phyloP scores from a whole-genome alignment of 2,113 vertebrate genomes.

The Lepus americanus region DNA sequence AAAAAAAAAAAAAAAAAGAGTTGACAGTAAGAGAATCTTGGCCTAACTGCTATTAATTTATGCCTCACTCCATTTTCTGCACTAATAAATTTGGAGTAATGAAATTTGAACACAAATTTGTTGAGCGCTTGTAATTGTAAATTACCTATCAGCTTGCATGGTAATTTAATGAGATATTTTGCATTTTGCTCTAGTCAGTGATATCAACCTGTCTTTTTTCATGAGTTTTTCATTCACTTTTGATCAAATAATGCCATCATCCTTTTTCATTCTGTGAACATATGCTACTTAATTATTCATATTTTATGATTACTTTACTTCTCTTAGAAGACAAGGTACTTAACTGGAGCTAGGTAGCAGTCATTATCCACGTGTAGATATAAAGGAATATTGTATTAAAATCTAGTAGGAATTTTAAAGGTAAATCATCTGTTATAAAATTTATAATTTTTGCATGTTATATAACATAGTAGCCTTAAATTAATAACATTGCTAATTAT shows the following conservation, averaged over 20 bases:
- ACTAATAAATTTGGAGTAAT: not conserved
- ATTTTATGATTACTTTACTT: slow-evolving; percentile 37
- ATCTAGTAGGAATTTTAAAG: not conserved
- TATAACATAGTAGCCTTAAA: not conserved
- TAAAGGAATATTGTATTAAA: slow-evolving; percentile 36
- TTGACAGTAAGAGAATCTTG: not conserved
- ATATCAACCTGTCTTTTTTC: not conserved
- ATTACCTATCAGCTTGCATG: not conserved
- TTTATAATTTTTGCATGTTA: not conserved
- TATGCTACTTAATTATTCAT: slow-evolving; percentile 51
- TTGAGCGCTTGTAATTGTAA: not conserved
- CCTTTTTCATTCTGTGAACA: slow-evolving; percentile 36
- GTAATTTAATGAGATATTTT: not conserved
- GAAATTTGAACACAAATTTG: not conserved
- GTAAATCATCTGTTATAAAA: not conserved
- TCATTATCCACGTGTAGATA: not conserved
- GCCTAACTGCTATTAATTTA: not conserved
- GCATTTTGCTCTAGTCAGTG: not conserved
- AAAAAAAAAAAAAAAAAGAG: not conserved
- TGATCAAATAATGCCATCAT: slow-evolving; percentile 24
- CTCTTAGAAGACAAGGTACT: slow-evolving; percentile 18
- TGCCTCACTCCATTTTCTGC: not conserved
- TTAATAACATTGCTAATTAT: not conserved
- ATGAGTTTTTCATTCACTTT: not conserved
- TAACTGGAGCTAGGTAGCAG: not conserved